Conservation (phyloP, 2,797 vertebrate genomes). For the Sebastes taczanowskii region DNA sequence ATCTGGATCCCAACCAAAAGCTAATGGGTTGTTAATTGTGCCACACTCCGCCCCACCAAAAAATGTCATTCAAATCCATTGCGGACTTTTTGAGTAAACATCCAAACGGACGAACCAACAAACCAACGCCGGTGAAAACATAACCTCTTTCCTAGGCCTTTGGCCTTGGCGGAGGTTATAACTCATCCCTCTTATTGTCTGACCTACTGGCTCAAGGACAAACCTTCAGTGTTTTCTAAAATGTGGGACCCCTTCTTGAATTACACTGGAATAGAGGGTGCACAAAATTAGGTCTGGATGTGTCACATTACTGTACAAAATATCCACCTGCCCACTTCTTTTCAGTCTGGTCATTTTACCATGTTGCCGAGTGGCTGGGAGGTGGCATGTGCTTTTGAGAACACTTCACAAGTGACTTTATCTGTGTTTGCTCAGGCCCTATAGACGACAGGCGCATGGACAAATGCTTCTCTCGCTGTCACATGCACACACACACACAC, state of each 20-base stretch:
- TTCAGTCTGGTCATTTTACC: conserved; percentile 18
- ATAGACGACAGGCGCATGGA: conserved; percentile 20
- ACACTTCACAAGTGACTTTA: conserved; percentile 63
- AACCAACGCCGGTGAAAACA: too few species aligned
- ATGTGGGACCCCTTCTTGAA: neutral
- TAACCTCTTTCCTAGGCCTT: too few species aligned
- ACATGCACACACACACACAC: conserved; percentile 12
- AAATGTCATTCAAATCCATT: too few species aligned
- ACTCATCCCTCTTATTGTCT: neutral
- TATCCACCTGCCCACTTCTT: conserved; percentile 13
- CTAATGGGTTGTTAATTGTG: too few species aligned
- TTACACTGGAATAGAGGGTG: neutral
- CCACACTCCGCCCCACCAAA: too few species aligned
- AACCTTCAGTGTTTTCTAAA: neutral
- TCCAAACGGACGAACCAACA: too few species aligned
- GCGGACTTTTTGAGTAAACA: too few species aligned
- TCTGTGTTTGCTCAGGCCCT: conserved; percentile 72
- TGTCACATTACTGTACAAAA: neutral
- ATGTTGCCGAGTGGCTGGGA: conserved; percentile 12
- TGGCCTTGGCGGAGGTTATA: too few species aligned
- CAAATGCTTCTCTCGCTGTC: conserved; percentile 34
- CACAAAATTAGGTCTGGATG: neutral
- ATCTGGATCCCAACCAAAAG: too few species aligned
- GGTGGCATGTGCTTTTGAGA: conserved; percentile 32
- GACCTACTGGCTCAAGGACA: neutral